Percentiles rank a stretch among this genome's conserved stretches.
Evolutionary conservation across 2,888 invertebrate species (phyloP).

Genomic region (Napeogenes inachia): DNA sequence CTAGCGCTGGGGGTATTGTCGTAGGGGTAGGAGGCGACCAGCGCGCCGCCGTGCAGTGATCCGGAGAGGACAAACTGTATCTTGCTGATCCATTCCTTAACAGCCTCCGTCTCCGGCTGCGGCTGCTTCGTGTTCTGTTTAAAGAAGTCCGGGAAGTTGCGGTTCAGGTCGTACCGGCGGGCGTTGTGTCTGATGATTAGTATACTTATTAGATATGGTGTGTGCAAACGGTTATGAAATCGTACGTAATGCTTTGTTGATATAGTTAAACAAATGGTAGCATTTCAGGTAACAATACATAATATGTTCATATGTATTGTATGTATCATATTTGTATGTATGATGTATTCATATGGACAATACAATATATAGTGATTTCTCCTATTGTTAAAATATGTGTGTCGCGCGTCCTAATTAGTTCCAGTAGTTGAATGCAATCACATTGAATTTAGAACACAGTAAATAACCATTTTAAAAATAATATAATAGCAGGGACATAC

Average conservation of each 20-base stretch:
- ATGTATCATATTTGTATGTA: no score
- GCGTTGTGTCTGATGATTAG: constrained; percentile 84
- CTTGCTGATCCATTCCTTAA: constrained; percentile 95
- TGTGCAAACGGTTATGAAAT: no score
- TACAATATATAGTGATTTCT: neutral
- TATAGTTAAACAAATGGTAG: no score
- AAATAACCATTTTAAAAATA: neutral
- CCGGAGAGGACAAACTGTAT: constrained; percentile 96
- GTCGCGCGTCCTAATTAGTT: neutral
- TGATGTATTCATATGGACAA: no score
- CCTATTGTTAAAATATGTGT: neutral
- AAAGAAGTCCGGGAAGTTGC: constrained; percentile 97
- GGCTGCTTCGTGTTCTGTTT: constrained; percentile 90
- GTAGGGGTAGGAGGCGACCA: constrained; percentile 98
- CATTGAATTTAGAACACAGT: neutral
- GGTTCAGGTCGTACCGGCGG: constrained; percentile 92
- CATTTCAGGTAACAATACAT: no score
- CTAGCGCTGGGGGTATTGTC: constrained; percentile 96
- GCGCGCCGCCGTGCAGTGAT: constrained; percentile 94
- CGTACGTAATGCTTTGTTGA: no score
- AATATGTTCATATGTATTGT: no score
- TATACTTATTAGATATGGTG: neutral
- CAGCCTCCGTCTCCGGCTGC: constrained; percentile 96
- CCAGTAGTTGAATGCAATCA: neutral
- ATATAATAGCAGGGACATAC: constrained; percentile 54